Evolutionary conservation across 2,797 vertebrate species (phyloP).

Genomic region (Pseudochirops corinnae): DNA sequence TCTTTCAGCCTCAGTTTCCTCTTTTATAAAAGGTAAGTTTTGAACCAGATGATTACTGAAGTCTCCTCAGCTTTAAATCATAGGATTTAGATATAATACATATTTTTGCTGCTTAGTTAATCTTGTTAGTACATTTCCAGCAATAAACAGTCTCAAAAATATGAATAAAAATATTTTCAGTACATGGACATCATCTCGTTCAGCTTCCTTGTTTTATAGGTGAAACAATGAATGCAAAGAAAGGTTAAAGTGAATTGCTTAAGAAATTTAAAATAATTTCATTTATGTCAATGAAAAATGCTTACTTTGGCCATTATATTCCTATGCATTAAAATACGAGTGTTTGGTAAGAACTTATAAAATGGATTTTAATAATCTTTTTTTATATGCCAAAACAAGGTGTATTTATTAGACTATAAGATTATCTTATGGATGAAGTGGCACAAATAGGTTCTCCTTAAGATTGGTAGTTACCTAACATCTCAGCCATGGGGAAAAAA

Average conservation of each 20-base stretch:
- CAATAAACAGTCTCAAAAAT: slow-evolving; percentile 11
- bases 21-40: too few species aligned
- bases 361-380: slow-evolving; percentile 37
- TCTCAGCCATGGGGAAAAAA: slow-evolving; percentile 35
- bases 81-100: too few species aligned
- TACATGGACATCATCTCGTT: slow-evolving; percentile 22
- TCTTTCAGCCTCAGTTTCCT: too few species aligned
- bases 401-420: not conserved
- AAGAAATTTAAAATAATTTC: slow-evolving; percentile 33
- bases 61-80: too few species aligned
- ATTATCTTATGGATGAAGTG: slow-evolving; percentile 17
- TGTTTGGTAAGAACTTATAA: not conserved
- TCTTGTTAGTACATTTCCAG: not conserved
- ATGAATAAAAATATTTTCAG: slow-evolving; percentile 43
- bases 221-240: slow-evolving; percentile 24
- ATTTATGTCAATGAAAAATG: slow-evolving; percentile 34
- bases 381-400: slow-evolving; percentile 9
- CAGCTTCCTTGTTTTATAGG: slow-evolving; percentile 28
- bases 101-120: too few species aligned
- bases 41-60: too few species aligned
- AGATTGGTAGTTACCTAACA: slow-evolving; percentile 22
- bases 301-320: slow-evolving; percentile 8
- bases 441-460: slow-evolving; percentile 64
- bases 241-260: not conserved
- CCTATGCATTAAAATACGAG: slow-evolving; percentile 33